Evolutionary conservation across 2,797 vertebrate genomes (phyloP).

Genomic region (Xenops minutus): DNA sequence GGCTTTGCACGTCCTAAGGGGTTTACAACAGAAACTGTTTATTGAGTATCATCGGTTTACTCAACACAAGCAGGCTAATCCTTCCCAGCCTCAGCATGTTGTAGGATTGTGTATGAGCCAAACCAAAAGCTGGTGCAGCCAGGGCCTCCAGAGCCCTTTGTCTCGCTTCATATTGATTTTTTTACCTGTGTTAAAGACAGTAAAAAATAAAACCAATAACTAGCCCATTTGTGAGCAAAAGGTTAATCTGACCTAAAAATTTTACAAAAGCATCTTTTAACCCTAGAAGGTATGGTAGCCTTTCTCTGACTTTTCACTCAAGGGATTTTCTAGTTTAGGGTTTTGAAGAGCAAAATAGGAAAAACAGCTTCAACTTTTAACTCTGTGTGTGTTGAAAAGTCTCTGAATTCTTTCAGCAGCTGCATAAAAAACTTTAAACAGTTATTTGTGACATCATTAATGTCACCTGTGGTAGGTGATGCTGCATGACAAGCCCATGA

Average conservation of each 20-base stretch:
- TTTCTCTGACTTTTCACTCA: conserved; percentile 56
- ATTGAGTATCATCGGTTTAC: conserved; percentile 92
- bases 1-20: conserved; percentile 88
- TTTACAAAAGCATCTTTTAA: conserved; percentile 79
- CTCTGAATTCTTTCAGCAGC: conserved; percentile 35
- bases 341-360: conserved; percentile 62
- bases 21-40: conserved; percentile 90
- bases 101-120: conserved; percentile 78
- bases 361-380: conserved; percentile 58
- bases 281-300: conserved; percentile 67
- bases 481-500: neutral
- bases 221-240: conserved; percentile 74
- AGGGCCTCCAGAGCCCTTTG: conserved; percentile 77
- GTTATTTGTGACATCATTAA: conserved; percentile 1
- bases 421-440: conserved; percentile 1
- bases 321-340: conserved; percentile 64
- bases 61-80: conserved; percentile 85
- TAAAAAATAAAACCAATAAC: conserved; percentile 78
- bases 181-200: conserved; percentile 77
- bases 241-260: conserved; percentile 82
- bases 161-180: conserved; percentile 79
- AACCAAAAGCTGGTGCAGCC: conserved; percentile 74
- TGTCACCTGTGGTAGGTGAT: neutral
- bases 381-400: neutral
- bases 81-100: conserved; percentile 80